Percentiles rank a stretch among this genome's conserved stretches.
phyloP scores from a whole-genome alignment of 2,113 vertebrate genomes.

The Lutjanus erythropterus region DNA sequence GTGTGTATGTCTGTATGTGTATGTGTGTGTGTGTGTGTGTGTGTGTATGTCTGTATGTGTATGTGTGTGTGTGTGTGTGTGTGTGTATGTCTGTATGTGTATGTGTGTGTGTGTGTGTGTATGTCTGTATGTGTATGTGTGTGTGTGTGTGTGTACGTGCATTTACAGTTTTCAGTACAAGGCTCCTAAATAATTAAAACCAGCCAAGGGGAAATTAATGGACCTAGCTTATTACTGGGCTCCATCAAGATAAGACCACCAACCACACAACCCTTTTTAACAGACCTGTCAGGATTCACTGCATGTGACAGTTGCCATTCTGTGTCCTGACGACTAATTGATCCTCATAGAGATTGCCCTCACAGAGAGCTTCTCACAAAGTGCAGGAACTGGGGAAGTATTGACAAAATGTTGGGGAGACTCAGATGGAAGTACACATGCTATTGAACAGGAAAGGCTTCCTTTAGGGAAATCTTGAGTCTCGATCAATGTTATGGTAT shows the following conservation, averaged over 20 bases:
- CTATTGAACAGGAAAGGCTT: conserved; percentile 55
- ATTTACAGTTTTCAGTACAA: conserved; percentile 55
- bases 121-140: conserved; percentile 4
- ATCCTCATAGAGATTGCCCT: conserved; percentile 51
- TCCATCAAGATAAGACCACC: conserved; percentile 56
- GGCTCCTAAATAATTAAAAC: conserved; percentile 69
- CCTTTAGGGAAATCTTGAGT: conserved; percentile 34
- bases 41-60: too few relatives aligned
- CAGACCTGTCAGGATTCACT: conserved; percentile 56
- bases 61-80: conserved; percentile 15
- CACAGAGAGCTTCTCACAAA: conserved; percentile 54
- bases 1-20: too few relatives aligned
- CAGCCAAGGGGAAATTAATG: conserved; percentile 64
- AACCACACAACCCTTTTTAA: conserved; percentile 39
- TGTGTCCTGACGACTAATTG: conserved; percentile 50
- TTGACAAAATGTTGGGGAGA: conserved; percentile 65
- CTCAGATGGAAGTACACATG: conserved; percentile 53
- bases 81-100: conserved; percentile 25
- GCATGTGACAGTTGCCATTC: conserved; percentile 52
- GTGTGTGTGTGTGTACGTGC: conserved; percentile 19
- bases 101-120: conserved; percentile 15
- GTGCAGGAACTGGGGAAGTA: conserved; percentile 56
- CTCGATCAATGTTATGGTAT: conserved; percentile 57
- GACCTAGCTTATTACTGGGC: conserved; percentile 39
- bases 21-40: conserved; percentile 8